Evolutionary conservation across 2,113 vertebrate genomes (phyloP), one percentile per base, ranked within the genome.

Genomic region (human (Homo sapiens)): DNA sequence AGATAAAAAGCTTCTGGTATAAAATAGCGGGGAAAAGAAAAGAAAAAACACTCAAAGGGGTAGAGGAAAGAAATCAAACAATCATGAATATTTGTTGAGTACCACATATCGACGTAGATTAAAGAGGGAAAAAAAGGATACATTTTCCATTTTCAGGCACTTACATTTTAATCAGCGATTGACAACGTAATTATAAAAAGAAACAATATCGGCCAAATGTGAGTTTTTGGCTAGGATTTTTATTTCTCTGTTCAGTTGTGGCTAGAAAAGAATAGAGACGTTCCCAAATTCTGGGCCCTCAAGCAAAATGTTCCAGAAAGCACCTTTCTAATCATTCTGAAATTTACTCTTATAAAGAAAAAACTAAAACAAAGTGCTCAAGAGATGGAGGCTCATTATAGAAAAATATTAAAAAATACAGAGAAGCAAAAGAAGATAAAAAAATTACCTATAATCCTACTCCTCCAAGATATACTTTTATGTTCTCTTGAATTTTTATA

Each of bases 291-390:
- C 89, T 93, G 48, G 83, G 83, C 82, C 86, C 79, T 96, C 70
- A 55, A 94, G 92, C 85, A 91, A 96, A 94, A 89, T 83, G 93
- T 89, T 86, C 96, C 72, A 80, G 59, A 97, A 97, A 96, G 76
- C 75, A 85, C 83, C 89, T 98, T 97, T 93, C 96, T 89, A 94
- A 96, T 97, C 86, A 96, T 96, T 97, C 92, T 91, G 85, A 97
- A 96, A 97, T 86, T 75, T 40, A 78, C 64, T 97, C 78, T 86
- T 85, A 40, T 27, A 48, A 40, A 96, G 89, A 79, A 72, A 95
- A 97, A 72, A 73, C 32, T 12, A 73, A 72, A 91, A 45, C 68
- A 81, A 50, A 45, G 38, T 52, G 30, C 66, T 82, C 61, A 57
- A 32, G 64, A n/a, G 40, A 61, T 52, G 12, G 76, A 73, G n/a